phyloP scores from a whole-genome alignment of 2,797 vertebrate species.

The Natrix natrix region DNA sequence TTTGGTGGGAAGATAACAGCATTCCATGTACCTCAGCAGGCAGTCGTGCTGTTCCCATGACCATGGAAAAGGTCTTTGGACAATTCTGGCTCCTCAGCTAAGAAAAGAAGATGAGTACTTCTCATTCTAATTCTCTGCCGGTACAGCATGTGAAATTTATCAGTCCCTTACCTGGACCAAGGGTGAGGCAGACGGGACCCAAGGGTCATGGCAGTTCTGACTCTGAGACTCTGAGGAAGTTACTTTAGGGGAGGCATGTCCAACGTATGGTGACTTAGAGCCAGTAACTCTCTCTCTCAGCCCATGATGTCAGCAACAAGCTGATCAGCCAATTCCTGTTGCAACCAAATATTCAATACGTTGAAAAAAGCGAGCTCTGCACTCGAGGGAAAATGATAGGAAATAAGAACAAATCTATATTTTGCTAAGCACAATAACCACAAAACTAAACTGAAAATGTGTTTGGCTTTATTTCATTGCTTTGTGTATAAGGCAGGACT shows the following conservation, averaged over 20 bases:
- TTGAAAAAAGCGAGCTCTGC: neutral
- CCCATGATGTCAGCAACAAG: neutral
- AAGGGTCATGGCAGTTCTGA: neutral
- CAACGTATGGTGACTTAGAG: neutral
- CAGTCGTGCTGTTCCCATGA: neutral
- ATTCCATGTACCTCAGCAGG: neutral
- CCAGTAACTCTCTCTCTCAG: neutral
- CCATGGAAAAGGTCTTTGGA: neutral
- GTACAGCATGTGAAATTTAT: neutral
- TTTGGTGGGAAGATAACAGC: neutral
- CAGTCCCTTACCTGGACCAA: neutral
- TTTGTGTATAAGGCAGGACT: neutral
- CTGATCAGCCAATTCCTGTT: neutral
- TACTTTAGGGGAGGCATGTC: neutral
- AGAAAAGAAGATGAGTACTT: neutral
- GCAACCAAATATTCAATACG: neutral
- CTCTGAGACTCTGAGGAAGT: neutral
- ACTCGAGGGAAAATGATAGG: neutral
- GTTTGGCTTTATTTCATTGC: slow-evolving; percentile 32
- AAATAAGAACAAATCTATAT: neutral
- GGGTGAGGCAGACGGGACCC: neutral
- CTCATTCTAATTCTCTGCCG: neutral
- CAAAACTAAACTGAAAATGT: neutral
- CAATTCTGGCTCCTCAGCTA: neutral
- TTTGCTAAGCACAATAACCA: neutral